Percentiles rank a stretch among this genome's conserved stretches.
Conservation (phyloP, 2,113 vertebrate genomes). For the Stigmatopora nigra region DNA sequence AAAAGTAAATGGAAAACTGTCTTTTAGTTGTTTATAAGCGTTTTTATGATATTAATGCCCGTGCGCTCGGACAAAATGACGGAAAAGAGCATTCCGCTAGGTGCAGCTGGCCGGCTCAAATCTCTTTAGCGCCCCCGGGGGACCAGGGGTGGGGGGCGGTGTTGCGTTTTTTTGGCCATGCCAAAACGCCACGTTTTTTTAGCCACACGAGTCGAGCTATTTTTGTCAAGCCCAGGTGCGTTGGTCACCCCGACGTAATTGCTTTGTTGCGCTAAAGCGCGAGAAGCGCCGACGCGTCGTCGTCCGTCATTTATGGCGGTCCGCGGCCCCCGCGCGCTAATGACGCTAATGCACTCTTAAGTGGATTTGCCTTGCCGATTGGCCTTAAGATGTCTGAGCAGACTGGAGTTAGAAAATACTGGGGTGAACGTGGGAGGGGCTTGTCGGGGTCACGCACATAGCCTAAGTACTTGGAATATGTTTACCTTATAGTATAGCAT, state of each 20-base stretch:
- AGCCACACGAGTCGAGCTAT: slow-evolving; percentile 17
- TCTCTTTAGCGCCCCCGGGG: slow-evolving; percentile 55
- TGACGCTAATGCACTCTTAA: slow-evolving; percentile 70
- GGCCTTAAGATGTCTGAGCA: slow-evolving; percentile 69
- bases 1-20: background rate
- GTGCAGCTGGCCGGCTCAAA: slow-evolving; percentile 66
- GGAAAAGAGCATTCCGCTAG: slow-evolving; percentile 59
- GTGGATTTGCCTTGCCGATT: slow-evolving; percentile 69
- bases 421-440: slow-evolving; percentile 9
- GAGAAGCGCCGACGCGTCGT: slow-evolving; percentile 15
- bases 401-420: slow-evolving; percentile 56
- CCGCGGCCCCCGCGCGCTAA: slow-evolving; percentile 47
- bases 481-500: background rate
- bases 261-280: background rate
- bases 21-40: background rate
- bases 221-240: slow-evolving; percentile 19
- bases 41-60: slow-evolving; percentile 4
- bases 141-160: slow-evolving; percentile 42
- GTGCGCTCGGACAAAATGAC: slow-evolving; percentile 54
- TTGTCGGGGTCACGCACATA: slow-evolving; percentile 42
- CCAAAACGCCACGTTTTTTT: slow-evolving; percentile 34
- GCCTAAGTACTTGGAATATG: background rate
- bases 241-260: background rate
- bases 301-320: slow-evolving; percentile 25
- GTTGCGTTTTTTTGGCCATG: slow-evolving; percentile 29